Base-by-base conservation (phyloP, 2,888 invertebrate genomes). In the Cantharis rustica region DNA sequence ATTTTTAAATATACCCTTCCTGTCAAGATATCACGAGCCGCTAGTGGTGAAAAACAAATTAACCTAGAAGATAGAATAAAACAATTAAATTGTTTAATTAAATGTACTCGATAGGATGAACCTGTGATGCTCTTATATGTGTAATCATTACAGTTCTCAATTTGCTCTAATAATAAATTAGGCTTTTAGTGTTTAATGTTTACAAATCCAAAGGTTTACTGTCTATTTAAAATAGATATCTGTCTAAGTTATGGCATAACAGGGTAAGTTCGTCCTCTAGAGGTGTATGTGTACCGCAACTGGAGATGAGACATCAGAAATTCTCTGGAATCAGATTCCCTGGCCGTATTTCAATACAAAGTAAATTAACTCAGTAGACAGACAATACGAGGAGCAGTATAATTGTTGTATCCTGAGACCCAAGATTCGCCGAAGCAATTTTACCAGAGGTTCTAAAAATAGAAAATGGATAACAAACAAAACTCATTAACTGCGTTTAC, bases 341-440 rank as follows among this genome's bases (percentile, higher is more conserved):
- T 79, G 81, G 81, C 80, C 80, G 81, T 83, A 83, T 83, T 83
- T 81, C 81, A 83, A 82, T 83, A 82, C 80, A 82, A 83, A 83
- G 81, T 82, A 83, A 83, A 83, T 83, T 83, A 83, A 83, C 83
- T 82, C 80, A 77, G 78, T 79, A 81, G 82, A 82, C 80, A 82
- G 81, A 80, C 80, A 82, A 82, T 79, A 80, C 79, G 76, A 79
- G 75, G 76, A 79, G 79, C 80, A 77, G 77, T 80, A 80, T 82
- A 82, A 81, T 81, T 82, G 81, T 80, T 80, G 81, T 80, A 77
- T 82, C 78, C 80, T 79, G 80, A 76, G 77, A 72, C 71, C 68
- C 68, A 68, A 69, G 66, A 72, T 16, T 73, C 72, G 16, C 79
- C 76, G 72, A 66, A 76, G 78, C 79, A 75, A 73, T 76, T 76